phyloP scores from a whole-genome alignment of 2,888 invertebrate genomes.

The Macrostomum cliftonense region DNA sequence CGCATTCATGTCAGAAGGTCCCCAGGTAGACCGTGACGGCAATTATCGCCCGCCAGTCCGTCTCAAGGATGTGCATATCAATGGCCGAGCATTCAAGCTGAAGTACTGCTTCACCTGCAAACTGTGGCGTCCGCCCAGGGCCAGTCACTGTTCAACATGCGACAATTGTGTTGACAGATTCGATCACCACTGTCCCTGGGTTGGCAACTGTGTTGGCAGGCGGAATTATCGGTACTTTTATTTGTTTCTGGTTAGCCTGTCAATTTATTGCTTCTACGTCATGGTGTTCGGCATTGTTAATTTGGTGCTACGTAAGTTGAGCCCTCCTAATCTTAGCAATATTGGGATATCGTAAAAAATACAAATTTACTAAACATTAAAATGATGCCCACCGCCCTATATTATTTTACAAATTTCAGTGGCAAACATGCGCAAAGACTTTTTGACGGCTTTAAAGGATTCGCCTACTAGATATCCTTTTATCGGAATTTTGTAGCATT shows the following conservation, averaged over 20 bases:
- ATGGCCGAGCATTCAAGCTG: constrained; percentile 53
- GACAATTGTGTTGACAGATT: constrained; percentile 80
- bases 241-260: constrained; percentile 88
- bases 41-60: constrained; percentile 54
- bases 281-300: constrained; percentile 89
- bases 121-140: constrained; percentile 91
- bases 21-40: constrained; percentile 48
- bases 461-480: constrained; percentile 59
- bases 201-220: constrained; percentile 94
- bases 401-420: constrained; percentile 7
- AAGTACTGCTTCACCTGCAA: constrained; percentile 99
- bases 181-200: constrained; percentile 54
- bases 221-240: constrained; percentile 98
- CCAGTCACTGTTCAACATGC: constrained; percentile 93
- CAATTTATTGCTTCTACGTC: constrained; percentile 87
- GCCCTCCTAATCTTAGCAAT: neutral
- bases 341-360: too few species aligned
- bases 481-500: too few species aligned
- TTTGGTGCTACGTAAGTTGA: constrained; percentile 73
- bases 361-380: too few species aligned
- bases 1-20: constrained; percentile 47
- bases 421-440: constrained; percentile 27
- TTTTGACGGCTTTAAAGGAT: constrained; percentile 67
- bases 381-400: too few species aligned
- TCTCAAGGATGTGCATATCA: constrained; percentile 43